Base-by-base conservation (phyloP, 2,797 vertebrate genomes). In the Siniperca undulata region DNA sequence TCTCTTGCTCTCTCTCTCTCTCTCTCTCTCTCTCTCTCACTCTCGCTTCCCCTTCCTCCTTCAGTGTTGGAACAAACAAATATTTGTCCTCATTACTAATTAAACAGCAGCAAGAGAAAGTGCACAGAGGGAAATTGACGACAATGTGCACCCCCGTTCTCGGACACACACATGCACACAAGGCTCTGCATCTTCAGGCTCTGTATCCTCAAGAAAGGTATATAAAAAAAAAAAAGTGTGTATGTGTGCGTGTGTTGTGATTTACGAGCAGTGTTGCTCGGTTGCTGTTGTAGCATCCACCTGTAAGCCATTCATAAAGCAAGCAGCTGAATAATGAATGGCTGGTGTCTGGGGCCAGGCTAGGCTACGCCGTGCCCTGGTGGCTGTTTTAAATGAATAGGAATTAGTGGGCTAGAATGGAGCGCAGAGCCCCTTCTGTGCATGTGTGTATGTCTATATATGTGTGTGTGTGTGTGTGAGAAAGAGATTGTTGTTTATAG, bases 261-360 rank as follows among this genome's bases (percentile, higher is more conserved):
- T 99, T 96, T 97, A 99, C 94, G 91, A 96, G 96, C 94, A 74
- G 93, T 94, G 96, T 96, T 96, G 96, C 95, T 96, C 93, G 87
- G 85, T 84, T 94, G 95, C 89, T 89, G 92, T 93, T 92, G 95
- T 90, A 96, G 96, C 96, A 94, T 94, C 97, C 96, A 98, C 97
- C 97, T 97, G 97, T 98, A 97, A 98, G 97, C 96, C 96, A 97
- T 98, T 98, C 97, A 97, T 97, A 99, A 98, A 98, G 97, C 97
- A 96, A 97, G 95, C 96, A 95, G 96, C 96, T 97, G 97, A 98
- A 99, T 99, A 98, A 99, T 97, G 96, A 97, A 98, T 98, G 96
- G 89, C 86, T 92, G 86, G 89, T 92, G 91, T 93, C 93, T 86
- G 87, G 88, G 87, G 87, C 92, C 53, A 5, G 77, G 91, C 82